Conservation (phyloP, 2,113 vertebrate genomes). For the Cebidichthys violaceus region DNA sequence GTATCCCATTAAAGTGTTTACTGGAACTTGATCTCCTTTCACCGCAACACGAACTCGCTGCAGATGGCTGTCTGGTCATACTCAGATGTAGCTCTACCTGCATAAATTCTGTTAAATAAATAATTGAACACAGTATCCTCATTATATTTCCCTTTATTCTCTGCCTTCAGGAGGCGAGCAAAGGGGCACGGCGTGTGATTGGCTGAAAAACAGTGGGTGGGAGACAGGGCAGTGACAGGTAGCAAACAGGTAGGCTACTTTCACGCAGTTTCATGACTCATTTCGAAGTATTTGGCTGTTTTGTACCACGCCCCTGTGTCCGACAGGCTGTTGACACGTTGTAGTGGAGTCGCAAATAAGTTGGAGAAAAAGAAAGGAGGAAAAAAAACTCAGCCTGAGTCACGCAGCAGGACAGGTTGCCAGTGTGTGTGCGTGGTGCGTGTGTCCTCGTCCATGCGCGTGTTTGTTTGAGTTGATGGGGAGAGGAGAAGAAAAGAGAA, state of each 20-base stretch:
- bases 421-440: conserved; percentile 17
- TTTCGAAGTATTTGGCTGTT: conserved; percentile 54
- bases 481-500: conserved; percentile 23
- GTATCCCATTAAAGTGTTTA: conserved; percentile 31
- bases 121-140: conserved; percentile 79
- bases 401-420: conserved; percentile 30
- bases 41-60: conserved; percentile 69
- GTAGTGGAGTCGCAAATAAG: neutral
- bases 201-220: conserved; percentile 70
- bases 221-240: conserved; percentile 53
- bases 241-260: conserved; percentile 50
- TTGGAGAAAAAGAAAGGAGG: neutral
- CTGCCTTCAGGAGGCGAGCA: conserved; percentile 57
- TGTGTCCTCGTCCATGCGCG: conserved; percentile 17
- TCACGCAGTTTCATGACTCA: conserved; percentile 75
- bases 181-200: conserved; percentile 65
- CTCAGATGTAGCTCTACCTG: conserved; percentile 64
- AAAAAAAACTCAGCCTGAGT: conserved; percentile 5
- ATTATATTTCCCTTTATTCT: conserved; percentile 79
- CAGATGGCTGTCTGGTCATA: conserved; percentile 71
- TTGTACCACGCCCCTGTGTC: conserved; percentile 13
- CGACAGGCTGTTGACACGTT: neutral
- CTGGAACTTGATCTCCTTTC: conserved; percentile 71
- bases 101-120: conserved; percentile 78
- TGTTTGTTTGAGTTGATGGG: conserved; percentile 39